Percentiles rank a stretch among this genome's conserved stretches.
Evolutionary conservation across 2,888 invertebrate genomes (phyloP).

Genomic region (Chironomus riparius): DNA sequence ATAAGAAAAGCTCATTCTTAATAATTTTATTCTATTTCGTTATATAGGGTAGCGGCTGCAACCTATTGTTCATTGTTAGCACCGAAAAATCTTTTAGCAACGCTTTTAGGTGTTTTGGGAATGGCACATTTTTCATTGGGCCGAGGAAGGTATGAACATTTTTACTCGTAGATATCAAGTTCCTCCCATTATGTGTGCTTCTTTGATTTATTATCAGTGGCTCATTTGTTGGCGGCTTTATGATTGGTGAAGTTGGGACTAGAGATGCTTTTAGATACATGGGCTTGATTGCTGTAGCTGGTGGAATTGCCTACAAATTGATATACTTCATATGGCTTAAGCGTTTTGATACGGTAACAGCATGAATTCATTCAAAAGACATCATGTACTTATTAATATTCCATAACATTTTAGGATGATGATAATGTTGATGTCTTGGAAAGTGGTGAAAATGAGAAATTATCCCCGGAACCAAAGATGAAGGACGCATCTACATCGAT

Average conservation of each 20-base stretch:
- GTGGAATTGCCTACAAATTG: conserved; percentile 60
- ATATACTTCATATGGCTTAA: conserved; percentile 64
- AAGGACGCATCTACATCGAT: conserved; percentile 63
- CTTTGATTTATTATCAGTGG: conserved; percentile 43
- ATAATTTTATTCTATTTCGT: background rate
- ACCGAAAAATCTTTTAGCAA: conserved; percentile 73
- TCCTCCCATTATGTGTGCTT: background rate
- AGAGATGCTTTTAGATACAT: conserved; percentile 69
- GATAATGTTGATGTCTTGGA: conserved; percentile 41
- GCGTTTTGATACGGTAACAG: conserved; percentile 43
- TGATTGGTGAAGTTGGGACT: conserved; percentile 67
- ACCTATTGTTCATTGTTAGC: conserved; percentile 78
- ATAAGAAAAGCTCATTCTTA: too few relatives aligned
- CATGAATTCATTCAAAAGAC: too few relatives aligned
- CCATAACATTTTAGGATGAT: conserved; percentile 1
- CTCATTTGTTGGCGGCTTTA: conserved; percentile 67
- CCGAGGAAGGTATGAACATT: conserved; percentile 47
- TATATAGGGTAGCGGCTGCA: conserved; percentile 65
- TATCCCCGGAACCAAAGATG: conserved; percentile 49
- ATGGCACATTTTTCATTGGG: conserved; percentile 86
- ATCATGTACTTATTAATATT: background rate
- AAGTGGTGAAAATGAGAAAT: conserved; percentile 53
- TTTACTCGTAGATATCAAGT: background rate
- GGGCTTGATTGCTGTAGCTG: conserved; percentile 63
- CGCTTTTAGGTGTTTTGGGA: conserved; percentile 76